Conservation (phyloP, 2,888 invertebrate species). For the Brachypalpus laphriformis region DNA sequence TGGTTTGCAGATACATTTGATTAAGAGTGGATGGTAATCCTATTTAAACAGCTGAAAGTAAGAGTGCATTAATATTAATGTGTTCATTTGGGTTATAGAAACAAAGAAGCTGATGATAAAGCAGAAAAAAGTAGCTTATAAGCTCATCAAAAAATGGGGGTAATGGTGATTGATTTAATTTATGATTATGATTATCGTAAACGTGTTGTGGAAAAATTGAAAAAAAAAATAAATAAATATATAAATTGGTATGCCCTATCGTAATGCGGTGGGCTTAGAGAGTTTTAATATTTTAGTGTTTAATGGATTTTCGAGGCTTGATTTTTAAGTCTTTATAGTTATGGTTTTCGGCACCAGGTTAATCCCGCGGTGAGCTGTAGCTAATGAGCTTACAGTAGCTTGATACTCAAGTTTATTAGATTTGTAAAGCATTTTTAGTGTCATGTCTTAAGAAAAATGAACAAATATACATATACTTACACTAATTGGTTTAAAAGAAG, state of each 20-base stretch:
- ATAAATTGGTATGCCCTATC: not conserved
- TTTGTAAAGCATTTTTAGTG: too few relatives aligned
- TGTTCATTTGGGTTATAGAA: not conserved
- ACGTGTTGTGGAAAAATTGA: not conserved
- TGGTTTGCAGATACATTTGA: conserved; percentile 24
- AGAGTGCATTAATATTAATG: conserved; percentile 32
- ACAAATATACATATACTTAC: too few relatives aligned
- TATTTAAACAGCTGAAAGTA: conserved; percentile 28
- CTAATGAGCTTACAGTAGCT: too few relatives aligned
- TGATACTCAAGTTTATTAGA: too few relatives aligned
- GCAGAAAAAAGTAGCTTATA: not conserved
- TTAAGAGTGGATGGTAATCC: not conserved
- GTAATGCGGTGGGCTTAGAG: not conserved
- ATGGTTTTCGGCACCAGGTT: not conserved
- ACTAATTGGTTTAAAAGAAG: too few relatives aligned
- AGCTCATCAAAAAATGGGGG: conserved; percentile 16
- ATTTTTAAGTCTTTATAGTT: not conserved
- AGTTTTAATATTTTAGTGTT: not conserved
- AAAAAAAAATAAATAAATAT: too few relatives aligned
- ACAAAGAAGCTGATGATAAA: not conserved
- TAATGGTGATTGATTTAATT: conserved; percentile 14
- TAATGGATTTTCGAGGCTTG: not conserved
- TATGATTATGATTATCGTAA: not conserved
- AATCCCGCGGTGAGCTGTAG: not conserved
- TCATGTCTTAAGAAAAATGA: too few relatives aligned